Conservation (phyloP, 1,140 invertebrate species). For the Papilio helenus region DNA sequence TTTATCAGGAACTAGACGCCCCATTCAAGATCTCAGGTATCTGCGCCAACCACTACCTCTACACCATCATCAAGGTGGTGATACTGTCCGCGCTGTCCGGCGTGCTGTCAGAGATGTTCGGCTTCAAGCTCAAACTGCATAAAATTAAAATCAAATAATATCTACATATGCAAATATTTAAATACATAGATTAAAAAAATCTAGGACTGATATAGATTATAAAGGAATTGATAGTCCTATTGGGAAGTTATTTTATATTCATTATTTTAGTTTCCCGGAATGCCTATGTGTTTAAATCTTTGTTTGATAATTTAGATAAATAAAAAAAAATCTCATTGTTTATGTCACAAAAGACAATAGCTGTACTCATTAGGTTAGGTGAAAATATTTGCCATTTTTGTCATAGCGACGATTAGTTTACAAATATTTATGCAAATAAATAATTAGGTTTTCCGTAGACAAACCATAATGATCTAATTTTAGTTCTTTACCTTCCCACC, state of each 20-base stretch:
- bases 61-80: constrained; percentile 97
- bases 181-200: neutral
- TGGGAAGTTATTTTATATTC: neutral
- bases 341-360: constrained; percentile 37
- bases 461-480: neutral
- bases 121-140: constrained; percentile 98
- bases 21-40: constrained; percentile 98
- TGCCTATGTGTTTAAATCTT: neutral
- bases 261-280: neutral
- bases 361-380: neutral
- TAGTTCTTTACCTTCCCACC: no score
- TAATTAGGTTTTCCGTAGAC: neutral
- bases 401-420: neutral
- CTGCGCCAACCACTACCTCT: constrained; percentile 97
- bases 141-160: constrained; percentile 96
- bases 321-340: neutral
- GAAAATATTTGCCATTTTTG: constrained; percentile 6
- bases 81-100: constrained; percentile 97
- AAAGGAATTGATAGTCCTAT: neutral
- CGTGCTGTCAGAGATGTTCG: constrained; percentile 96
- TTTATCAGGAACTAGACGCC: constrained; percentile 95
- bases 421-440: constrained; percentile 1
- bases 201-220: neutral
- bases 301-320: neutral
- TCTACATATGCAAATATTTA: neutral